These are phyloP conservation scores for Osmoderma eremita DNA, from an alignment of 2,888 invertebrate genomes.

Conservation along the genomic window DNA sequence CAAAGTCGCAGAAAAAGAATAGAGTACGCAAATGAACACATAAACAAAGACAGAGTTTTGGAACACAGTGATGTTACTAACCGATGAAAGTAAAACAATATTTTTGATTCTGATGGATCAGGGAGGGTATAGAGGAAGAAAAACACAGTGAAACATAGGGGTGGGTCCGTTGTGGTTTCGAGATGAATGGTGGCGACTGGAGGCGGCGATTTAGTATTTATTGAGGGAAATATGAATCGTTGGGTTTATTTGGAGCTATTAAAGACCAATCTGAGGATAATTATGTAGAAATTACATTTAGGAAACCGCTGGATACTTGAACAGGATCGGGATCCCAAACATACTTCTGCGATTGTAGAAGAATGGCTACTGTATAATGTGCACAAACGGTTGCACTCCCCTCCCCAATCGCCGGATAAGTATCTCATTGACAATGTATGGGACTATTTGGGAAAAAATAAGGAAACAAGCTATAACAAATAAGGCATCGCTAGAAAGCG, in stretches of 20 bases:
- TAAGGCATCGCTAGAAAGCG: too few species aligned
- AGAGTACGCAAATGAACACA: not conserved
- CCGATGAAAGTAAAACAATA: conserved; percentile 50
- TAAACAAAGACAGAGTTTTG: not conserved
- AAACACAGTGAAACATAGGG: conserved; percentile 51
- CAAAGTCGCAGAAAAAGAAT: not conserved
- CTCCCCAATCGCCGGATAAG: too few species aligned
- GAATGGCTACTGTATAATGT: too few species aligned
- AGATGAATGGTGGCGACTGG: conserved; percentile 48
- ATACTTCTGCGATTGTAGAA: too few species aligned
- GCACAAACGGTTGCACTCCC: too few species aligned
- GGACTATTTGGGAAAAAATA: too few species aligned
- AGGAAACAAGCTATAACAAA: too few species aligned
- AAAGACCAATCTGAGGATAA: too few species aligned
- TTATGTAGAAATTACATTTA: too few species aligned
- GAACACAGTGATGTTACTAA: conserved; percentile 44
- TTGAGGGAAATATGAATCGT: conserved; percentile 45
- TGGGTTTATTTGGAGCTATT: conserved; percentile 14
- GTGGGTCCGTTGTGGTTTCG: conserved; percentile 52
- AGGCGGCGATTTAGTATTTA: conserved; percentile 48
- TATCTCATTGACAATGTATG: too few species aligned
- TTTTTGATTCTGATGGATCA: conserved; percentile 41
- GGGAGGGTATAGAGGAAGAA: conserved; percentile 46
- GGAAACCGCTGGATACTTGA: too few species aligned
- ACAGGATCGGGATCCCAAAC: too few species aligned